Conservation (phyloP, 1,140 invertebrate genomes). For the Meteorus sp. region DNA sequence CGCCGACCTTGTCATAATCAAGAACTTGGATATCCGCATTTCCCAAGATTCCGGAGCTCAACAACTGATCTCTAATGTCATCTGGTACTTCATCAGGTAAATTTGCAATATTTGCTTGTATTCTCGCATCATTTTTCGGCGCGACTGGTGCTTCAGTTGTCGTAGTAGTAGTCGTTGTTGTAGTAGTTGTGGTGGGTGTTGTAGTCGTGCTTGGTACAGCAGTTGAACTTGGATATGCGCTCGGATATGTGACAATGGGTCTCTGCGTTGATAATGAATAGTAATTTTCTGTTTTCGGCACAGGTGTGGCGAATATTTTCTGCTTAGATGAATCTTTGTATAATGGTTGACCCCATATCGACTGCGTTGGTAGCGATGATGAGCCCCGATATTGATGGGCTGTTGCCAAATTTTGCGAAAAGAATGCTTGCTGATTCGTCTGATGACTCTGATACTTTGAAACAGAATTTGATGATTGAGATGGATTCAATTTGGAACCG, state of each 20-base stretch:
- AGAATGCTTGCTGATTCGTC: slow-evolving; percentile 39
- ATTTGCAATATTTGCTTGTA: slow-evolving; percentile 61
- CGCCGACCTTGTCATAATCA: slow-evolving; percentile 86
- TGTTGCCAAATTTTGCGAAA: slow-evolving; percentile 37
- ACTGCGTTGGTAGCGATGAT: slow-evolving; percentile 27
- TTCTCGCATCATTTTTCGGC: slow-evolving; percentile 58
- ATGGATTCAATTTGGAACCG: slow-evolving; percentile 49
- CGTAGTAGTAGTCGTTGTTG: slow-evolving; percentile 29
- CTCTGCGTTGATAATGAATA: slow-evolving; percentile 27
- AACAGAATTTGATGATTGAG: slow-evolving; percentile 34
- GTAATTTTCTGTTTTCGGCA: slow-evolving; percentile 36
- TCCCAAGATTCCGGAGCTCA: slow-evolving; percentile 82
- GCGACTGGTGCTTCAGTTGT: slow-evolving; percentile 34
- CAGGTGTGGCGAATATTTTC: slow-evolving; percentile 53
- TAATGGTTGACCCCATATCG: slow-evolving; percentile 46
- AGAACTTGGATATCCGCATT: slow-evolving; percentile 85
- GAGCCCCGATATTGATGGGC: slow-evolving; percentile 34
- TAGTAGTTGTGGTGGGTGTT: slow-evolving; percentile 30
- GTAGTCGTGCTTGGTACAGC: slow-evolving; percentile 8
- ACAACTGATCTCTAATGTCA: slow-evolving; percentile 76
- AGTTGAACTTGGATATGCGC: slow-evolving; percentile 30
- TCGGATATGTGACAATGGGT: too few species aligned
- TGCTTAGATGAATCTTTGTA: slow-evolving; percentile 36
- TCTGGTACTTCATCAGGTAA: slow-evolving; percentile 86
- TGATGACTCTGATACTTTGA: slow-evolving; percentile 30